phyloP scores from a whole-genome alignment of 2,797 vertebrate species.

The Micrastur ruficollis region DNA sequence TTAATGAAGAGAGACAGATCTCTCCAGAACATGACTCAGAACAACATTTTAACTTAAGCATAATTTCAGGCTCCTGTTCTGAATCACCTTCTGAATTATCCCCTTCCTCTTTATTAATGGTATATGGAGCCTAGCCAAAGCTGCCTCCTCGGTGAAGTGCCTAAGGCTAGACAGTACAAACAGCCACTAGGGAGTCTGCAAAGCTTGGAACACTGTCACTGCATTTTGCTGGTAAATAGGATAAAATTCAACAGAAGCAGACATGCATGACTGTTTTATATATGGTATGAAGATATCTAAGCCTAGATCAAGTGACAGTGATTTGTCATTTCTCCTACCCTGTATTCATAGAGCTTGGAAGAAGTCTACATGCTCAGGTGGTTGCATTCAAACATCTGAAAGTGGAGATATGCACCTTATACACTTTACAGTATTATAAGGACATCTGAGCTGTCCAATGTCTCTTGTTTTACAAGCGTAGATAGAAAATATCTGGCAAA shows the following conservation, averaged over 20 bases:
- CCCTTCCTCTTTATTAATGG: not conserved
- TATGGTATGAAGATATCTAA: not conserved
- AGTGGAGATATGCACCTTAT: not conserved
- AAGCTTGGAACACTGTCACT: not conserved
- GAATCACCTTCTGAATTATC: not conserved
- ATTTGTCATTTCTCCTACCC: not conserved
- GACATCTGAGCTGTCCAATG: not conserved
- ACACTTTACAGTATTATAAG: not conserved
- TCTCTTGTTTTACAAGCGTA: not conserved
- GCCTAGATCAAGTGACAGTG: not conserved
- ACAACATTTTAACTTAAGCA: not conserved
- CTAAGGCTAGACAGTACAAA: not conserved
- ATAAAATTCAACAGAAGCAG: not conserved
- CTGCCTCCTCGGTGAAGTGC: not conserved
- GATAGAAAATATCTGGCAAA: not conserved
- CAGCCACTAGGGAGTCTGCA: not conserved
- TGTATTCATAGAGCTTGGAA: not conserved
- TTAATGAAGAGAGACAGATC: not conserved
- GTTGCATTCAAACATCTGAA: not conserved
- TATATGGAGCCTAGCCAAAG: not conserved
- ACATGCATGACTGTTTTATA: not conserved
- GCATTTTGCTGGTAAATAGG: not conserved
- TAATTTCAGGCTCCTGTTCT: not conserved
- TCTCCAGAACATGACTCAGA: not conserved
- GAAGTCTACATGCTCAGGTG: not conserved